These are phyloP conservation scores for Drosophila emarginata DNA, from an alignment of 2,888 invertebrate species.

Conservation along the genomic window DNA sequence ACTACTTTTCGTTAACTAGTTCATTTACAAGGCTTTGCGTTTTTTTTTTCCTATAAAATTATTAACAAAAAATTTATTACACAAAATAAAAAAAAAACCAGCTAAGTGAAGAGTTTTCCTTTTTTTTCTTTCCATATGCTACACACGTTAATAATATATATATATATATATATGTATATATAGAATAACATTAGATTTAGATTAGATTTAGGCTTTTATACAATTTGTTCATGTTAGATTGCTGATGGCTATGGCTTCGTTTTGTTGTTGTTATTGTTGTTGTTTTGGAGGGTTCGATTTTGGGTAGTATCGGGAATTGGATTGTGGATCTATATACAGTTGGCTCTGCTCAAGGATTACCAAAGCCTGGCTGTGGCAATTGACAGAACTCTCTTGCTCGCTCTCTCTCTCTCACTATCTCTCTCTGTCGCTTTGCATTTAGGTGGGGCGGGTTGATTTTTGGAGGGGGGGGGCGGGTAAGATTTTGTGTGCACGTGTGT, in stretches of 20 bases:
- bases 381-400: conserved; percentile 36
- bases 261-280: too few relatives aligned
- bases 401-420: neutral
- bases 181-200: conserved; percentile 48
- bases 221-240: conserved; percentile 62
- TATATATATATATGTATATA: conserved; percentile 36
- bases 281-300: conserved; percentile 5
- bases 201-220: conserved; percentile 57
- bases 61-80: conserved; percentile 47
- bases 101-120: conserved; percentile 39
- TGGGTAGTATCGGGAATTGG: conserved; percentile 26
- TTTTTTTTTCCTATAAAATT: conserved; percentile 39
- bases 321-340: conserved; percentile 57
- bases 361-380: conserved; percentile 70
- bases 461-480: conserved; percentile 25
- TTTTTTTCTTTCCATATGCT: conserved; percentile 31
- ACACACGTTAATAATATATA: conserved; percentile 16
- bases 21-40: conserved; percentile 48
- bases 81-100: conserved; percentile 37
- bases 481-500: conserved; percentile 4
- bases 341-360: conserved; percentile 39
- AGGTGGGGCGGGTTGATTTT: conserved; percentile 17
- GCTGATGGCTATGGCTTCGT: conserved; percentile 12
- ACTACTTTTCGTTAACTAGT: conserved; percentile 46
- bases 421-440: neutral